Percentiles rank a stretch among this genome's conserved stretches.
phyloP scores from a whole-genome alignment of 2,797 vertebrate species.

The Hephaestus fuliginosus region DNA sequence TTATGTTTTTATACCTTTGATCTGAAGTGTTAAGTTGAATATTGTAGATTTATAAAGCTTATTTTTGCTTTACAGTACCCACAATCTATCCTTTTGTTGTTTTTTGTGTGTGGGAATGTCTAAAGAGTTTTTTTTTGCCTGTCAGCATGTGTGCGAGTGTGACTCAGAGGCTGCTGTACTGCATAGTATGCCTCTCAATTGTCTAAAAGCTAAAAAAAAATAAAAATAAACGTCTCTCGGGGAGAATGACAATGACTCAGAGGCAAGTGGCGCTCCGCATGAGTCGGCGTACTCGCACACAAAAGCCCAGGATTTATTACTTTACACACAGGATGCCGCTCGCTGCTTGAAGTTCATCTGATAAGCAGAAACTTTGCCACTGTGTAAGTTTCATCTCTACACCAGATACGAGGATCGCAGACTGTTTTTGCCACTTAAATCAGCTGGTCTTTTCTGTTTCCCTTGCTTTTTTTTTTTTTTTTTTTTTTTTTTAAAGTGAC shows the following conservation, averaged over 20 bases:
- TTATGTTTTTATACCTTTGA: not conserved
- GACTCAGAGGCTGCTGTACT: constrained; percentile 32
- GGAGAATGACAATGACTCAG: constrained; percentile 25
- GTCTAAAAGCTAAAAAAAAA: constrained; percentile 32
- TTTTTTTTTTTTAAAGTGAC: constrained; percentile 41
- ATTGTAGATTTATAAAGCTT: not conserved
- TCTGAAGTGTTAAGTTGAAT: not conserved
- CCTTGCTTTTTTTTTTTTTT: constrained; percentile 21
- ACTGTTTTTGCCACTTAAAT: constrained; percentile 51
- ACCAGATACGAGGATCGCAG: not conserved
- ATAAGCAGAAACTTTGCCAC: constrained; percentile 14
- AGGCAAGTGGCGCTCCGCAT: constrained; percentile 17
- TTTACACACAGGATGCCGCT: constrained; percentile 17
- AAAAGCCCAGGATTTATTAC: constrained; percentile 35
- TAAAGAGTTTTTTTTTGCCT: constrained; percentile 7
- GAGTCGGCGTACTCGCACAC: constrained; percentile 27
- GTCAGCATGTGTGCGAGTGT: constrained; percentile 12
- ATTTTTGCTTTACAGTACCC: not conserved
- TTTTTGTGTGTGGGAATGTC: constrained; percentile 17
- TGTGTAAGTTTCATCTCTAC: constrained; percentile 13
- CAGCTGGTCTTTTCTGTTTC: constrained; percentile 48
- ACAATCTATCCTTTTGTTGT: not conserved
- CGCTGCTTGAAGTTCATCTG: constrained; percentile 18
- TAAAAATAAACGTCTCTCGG: constrained; percentile 15
- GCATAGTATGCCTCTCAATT: constrained; percentile 22